Evolutionary conservation across 1,140 invertebrate genomes (phyloP), one percentile per base, ranked within the genome.

Genomic region (Macrobrachium nipponense): DNA sequence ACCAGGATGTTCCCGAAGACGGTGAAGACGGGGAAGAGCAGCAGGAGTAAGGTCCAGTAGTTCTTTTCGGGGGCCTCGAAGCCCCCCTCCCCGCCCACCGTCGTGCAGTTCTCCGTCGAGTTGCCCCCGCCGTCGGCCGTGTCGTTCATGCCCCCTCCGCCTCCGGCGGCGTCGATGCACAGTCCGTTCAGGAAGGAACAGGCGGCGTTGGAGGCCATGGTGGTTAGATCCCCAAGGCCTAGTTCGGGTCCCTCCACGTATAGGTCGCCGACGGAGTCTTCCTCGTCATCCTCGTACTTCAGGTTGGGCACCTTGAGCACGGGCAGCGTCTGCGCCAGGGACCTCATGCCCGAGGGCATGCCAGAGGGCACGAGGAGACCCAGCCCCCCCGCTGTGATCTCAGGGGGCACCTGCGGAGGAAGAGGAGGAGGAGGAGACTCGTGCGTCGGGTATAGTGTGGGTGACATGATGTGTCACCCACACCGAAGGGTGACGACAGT

Each of bases 1-100:
- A 88, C 87, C 87, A 88, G 87, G 62, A 88, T 82, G 77, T 88
- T 88, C 15, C 87, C 87, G 73, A 88, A 84, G 23, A 85, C 76
- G 23, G 82, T 86, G 82, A 86, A 84, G 43, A 88, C 81, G 12
- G 84, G 80, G 23, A 88, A 88, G 64, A 88, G 68, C 75, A 85
- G 36, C 18, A 81, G 62, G 11, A 86, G 66, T 18, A 88, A 78
- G 66, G 84, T 86, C 84, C 84, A 86, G 77, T 86, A 86, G 84
- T 86, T 86, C 77, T 68, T 75, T 73, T 83, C 59, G 36, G 73
- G 62, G 66, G 61, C 17, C 27, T 23, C 23, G 36, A 43, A 44
- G 66, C n/a, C 43, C 20, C n/a, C 43, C 20, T 62, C 76, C 70
- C 20, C 77, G 23, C 27, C 76, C 70, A 11, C 77, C 44, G 20